Evolutionary conservation across 2,888 invertebrate species (phyloP).

Genomic region (Mesorhabditis spiculigera): DNA sequence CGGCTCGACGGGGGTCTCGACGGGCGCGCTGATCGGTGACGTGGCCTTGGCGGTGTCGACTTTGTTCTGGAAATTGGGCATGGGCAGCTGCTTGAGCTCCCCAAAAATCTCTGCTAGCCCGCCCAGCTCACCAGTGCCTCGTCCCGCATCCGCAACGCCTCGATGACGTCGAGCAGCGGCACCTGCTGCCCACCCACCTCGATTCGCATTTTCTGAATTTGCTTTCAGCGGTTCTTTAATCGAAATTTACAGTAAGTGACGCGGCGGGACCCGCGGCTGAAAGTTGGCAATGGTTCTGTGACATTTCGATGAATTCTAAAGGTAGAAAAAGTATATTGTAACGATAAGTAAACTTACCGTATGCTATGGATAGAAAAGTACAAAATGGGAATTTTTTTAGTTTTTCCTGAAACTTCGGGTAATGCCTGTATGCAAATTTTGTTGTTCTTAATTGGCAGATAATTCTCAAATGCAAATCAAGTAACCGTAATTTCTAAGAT

Average conservation of each 20-base stretch:
- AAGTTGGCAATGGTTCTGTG: not conserved
- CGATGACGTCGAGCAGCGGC: not conserved
- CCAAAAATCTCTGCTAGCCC: not conserved
- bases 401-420: not conserved
- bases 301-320: not conserved
- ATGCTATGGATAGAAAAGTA: not conserved
- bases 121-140: not conserved
- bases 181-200: not conserved
- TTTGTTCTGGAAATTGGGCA: not conserved
- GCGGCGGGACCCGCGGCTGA: not conserved
- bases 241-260: not conserved
- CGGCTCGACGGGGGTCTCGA: not conserved
- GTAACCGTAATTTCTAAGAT: too few species aligned
- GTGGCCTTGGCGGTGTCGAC: too few species aligned
- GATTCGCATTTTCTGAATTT: not conserved
- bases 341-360: too few species aligned
- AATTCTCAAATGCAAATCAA: too few species aligned
- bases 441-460: not conserved
- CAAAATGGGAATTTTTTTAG: not conserved
- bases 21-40: too few species aligned
- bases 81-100: not conserved
- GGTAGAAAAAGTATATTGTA: too few species aligned
- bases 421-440: slow-evolving; percentile 5
- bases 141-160: not conserved
- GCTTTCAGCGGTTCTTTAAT: too few species aligned